Base-by-base conservation (phyloP, 1,140 invertebrate species). In the Drosophila ercepeae region DNA sequence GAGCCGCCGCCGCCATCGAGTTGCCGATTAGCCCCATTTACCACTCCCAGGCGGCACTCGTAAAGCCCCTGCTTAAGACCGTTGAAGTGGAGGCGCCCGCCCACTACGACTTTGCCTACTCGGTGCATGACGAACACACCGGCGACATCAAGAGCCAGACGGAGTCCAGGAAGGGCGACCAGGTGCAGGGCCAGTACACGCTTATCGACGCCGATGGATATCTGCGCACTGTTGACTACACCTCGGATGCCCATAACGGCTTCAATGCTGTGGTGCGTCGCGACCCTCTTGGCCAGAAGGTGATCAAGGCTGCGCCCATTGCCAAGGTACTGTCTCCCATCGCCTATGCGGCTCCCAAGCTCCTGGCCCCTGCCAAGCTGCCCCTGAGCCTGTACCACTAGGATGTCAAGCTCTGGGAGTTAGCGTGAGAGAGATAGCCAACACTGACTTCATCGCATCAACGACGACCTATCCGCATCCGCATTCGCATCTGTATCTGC, bases 201-300 rank as follows among this genome's bases (percentile, higher is more conserved):
- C 71, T 94, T 9, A 91, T 94, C 25, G 93, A 94, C 19, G 91
- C 94, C 50, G 94, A 94, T 76, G 93, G 94, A 36, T 93, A 93
- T 61, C 88, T 93, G 44, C 92, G 94, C 64, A 93, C 93, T 18
- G 94, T 95, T 14, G 93, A 94, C 68, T 95, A 95, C 91, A 94
- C 94, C 19, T 93, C 93, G 45, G 93, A 94, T 84, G 91, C 93
- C n/a, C 90, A 91, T 32, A 91, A 90, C 48, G 90, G 91, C 32
- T 92, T 92, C 68, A 93, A 92, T 73, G 92, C 92, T 0, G 90
- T 92, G 16, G 92, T 92, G 0, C 92, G 92, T 70, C 92, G 91
- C 53, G 90, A 89, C 42, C 91, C 91, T 1, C 89, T 91, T 50
- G 91, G 91, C 7, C 89, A 91, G 0, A 91, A 91, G 64, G 81